These are phyloP conservation scores for Corvus moneduloides DNA, from an alignment of 2,113 vertebrate species.

Conservation along the genomic window DNA sequence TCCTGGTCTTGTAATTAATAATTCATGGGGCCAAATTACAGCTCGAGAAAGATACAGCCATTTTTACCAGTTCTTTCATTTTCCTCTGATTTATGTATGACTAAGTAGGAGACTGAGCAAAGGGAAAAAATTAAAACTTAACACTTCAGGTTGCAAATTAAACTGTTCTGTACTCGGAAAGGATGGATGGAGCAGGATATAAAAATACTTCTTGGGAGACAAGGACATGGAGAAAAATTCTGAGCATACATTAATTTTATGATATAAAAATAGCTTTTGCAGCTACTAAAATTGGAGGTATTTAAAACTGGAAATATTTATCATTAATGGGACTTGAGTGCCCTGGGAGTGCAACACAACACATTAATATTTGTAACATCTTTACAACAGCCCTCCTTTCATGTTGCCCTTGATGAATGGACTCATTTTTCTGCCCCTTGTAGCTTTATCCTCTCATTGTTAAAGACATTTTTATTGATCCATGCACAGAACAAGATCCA, in stretches of 20 bases:
- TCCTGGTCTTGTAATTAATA: slow-evolving; percentile 85
- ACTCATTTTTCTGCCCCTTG: slow-evolving; percentile 1
- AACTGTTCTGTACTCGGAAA: not conserved
- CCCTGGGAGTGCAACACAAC: not conserved
- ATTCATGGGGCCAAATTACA: slow-evolving; percentile 89
- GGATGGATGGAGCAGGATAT: not conserved
- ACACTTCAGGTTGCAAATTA: slow-evolving; percentile 59
- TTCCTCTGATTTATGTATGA: slow-evolving; percentile 81
- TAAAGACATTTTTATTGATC: slow-evolving; percentile 41
- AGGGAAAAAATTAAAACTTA: slow-evolving; percentile 50
- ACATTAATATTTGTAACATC: not conserved
- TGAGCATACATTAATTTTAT: not conserved
- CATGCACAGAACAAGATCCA: not conserved
- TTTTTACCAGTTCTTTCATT: slow-evolving; percentile 82
- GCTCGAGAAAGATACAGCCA: slow-evolving; percentile 82
- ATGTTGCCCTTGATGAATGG: not conserved
- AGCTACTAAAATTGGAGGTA: not conserved
- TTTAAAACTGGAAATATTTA: not conserved
- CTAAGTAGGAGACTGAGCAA: slow-evolving; percentile 48
- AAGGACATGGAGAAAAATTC: not conserved
- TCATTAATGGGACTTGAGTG: not conserved
- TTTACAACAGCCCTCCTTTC: not conserved
- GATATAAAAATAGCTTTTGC: not conserved
- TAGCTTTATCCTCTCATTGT: not conserved
- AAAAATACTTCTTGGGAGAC: slow-evolving; percentile 2